Base-by-base conservation (phyloP, 1,140 invertebrate species). In the Cyrtorhinus lividipennis region DNA sequence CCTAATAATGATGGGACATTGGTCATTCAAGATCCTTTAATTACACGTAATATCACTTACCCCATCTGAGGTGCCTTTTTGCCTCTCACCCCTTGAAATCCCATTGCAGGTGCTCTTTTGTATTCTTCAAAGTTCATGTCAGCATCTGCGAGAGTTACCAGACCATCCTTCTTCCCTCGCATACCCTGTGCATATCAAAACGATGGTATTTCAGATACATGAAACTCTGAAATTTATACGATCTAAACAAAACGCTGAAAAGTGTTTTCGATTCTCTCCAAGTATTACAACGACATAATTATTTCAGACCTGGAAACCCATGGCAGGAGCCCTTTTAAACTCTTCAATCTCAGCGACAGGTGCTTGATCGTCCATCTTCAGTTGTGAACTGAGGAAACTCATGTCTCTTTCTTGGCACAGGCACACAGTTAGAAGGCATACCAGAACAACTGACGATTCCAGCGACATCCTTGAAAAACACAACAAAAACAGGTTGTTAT, bases 221-320 rank as follows among this genome's bases (percentile, higher is more conserved):
- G n/a, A n/a, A n/a, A n/a, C n/a, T n/a, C n/a, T n/a, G n/a, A n/a
- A n/a, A n/a, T n/a, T n/a, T n/a, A n/a, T n/a, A n/a, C n/a, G n/a
- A n/a, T n/a, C n/a, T n/a, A n/a, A n/a, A n/a, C n/a, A n/a, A n/a
- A n/a, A n/a, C n/a, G n/a, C n/a, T n/a, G n/a, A n/a, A n/a, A n/a
- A n/a, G n/a, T n/a, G n/a, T n/a, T n/a, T n/a, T n/a, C n/a, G n/a
- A n/a, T n/a, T n/a, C n/a, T n/a, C n/a, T n/a, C n/a, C n/a, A n/a
- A n/a, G n/a, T n/a, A n/a, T n/a, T n/a, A n/a, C n/a, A n/a, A n/a
- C n/a, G n/a, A n/a, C n/a, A n/a, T n/a, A n/a, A n/a, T n/a, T n/a
- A n/a, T n/a, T n/a, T n/a, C n/a, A n/a, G n/a, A 62, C 65, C 62
- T 65, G 56, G 56, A 67, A 67, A 18, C 66, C 66, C 66, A 67